Evolutionary conservation across 2,797 vertebrate genomes (phyloP).

Genomic region (Smutsia gigantea): DNA sequence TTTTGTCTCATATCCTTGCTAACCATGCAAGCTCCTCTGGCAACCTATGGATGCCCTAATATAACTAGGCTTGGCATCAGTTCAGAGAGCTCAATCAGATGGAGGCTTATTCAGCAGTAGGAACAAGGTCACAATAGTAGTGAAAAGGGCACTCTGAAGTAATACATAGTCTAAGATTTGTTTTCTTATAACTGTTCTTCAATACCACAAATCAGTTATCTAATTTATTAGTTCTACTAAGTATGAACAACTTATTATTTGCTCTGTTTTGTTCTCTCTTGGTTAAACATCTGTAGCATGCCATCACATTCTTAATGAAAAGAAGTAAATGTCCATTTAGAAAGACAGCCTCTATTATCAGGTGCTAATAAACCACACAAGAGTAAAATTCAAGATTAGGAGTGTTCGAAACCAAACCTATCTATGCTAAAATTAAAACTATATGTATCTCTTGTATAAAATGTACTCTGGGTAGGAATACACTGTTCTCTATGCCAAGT

Average conservation of each 20-base stretch:
- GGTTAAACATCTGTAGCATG: rapidly evolving
- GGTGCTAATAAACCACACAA: neutral
- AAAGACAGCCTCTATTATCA: neutral
- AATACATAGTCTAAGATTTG: slow-evolving; percentile 87
- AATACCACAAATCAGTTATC: slow-evolving; percentile 83
- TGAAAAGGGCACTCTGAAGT: slow-evolving; percentile 91
- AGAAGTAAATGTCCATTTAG: neutral
- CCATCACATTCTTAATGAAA: neutral
- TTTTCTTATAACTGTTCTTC: slow-evolving; percentile 87
- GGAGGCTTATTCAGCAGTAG: slow-evolving; percentile 87
- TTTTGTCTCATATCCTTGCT: neutral
- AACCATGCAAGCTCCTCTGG: neutral
- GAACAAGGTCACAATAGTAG: slow-evolving; percentile 91
- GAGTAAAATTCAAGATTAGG: neutral
- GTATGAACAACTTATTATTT: slow-evolving; percentile 74
- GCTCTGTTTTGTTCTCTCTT: slow-evolving; percentile 49
- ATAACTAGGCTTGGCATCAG: slow-evolving; percentile 71
- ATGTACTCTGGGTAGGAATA: neutral
- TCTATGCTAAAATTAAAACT: neutral
- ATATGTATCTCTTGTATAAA: neutral
- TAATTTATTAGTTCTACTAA: slow-evolving; percentile 81
- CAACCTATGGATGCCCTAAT: neutral
- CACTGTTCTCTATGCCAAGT: neutral
- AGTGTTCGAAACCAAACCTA: neutral
- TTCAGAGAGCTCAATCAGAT: slow-evolving; percentile 84